Percentiles rank a stretch among this genome's conserved stretches.
These are phyloP conservation scores for Spheniscus mendiculus DNA, from an alignment of 2,113 vertebrate species.

Conservation along the genomic window DNA sequence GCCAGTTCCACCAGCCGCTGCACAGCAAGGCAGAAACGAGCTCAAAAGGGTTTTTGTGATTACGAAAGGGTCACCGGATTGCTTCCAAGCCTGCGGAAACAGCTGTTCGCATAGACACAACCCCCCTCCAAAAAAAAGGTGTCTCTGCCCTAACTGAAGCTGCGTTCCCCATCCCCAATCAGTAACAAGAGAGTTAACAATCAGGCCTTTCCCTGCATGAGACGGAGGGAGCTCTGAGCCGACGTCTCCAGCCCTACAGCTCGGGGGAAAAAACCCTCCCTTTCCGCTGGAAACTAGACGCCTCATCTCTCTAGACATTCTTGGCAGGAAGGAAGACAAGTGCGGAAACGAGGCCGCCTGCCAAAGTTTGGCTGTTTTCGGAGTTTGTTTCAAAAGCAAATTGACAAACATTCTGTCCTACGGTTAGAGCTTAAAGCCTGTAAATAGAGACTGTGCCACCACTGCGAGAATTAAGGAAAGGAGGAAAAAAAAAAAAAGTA, in stretches of 20 bases:
- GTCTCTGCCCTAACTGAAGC: not conserved
- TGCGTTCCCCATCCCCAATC: not conserved
- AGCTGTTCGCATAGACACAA: not conserved
- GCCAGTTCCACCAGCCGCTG: not conserved
- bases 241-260: not conserved
- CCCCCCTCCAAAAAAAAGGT: rapidly evolving
- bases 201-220: not conserved
- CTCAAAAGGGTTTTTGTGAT: not conserved
- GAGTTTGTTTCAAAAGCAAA: slow-evolving; percentile 64
- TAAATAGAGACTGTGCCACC: slow-evolving; percentile 64
- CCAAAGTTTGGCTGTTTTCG: not conserved
- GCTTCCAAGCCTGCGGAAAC: not conserved
- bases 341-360: not conserved
- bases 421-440: slow-evolving; percentile 69
- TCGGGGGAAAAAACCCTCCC: not conserved
- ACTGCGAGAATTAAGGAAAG: slow-evolving; percentile 10
- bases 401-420: not conserved
- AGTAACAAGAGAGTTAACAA: not conserved
- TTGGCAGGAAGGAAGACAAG: not conserved
- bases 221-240: slow-evolving; percentile 1
- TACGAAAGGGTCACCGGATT: not conserved
- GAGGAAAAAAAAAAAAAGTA: not conserved
- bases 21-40: not conserved
- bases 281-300: not conserved
- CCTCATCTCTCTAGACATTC: not conserved